Evolutionary conservation across 2,797 vertebrate species (phyloP).

Genomic region (Macropus fuliginosus): DNA sequence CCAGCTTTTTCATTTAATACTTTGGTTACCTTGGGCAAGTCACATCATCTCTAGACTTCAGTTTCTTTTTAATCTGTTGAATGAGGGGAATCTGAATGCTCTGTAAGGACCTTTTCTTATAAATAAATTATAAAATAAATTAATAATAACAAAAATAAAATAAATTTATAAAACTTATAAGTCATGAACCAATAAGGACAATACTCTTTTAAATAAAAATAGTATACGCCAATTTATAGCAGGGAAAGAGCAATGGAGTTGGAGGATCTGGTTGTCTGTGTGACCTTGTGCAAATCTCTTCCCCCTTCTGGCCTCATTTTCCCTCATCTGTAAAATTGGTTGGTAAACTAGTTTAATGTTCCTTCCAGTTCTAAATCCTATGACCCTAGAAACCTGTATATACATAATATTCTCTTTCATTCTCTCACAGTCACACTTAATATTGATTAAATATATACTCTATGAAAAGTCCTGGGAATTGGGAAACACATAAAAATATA

Average conservation of each 20-base stretch:
- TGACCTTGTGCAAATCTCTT: neutral
- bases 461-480: neutral
- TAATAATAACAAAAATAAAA: too few species aligned
- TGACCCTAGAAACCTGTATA: neutral
- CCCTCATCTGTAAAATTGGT: neutral
- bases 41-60: neutral
- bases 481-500: neutral
- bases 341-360: neutral
- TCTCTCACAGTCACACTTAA: neutral
- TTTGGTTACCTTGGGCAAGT: neutral
- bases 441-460: neutral
- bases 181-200: neutral
- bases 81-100: neutral
- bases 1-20: neutral
- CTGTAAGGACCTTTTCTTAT: neutral
- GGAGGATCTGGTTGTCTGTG: neutral
- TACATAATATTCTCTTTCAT: neutral
- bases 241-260: neutral
- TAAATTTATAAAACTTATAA: neutral
- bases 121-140: too few species aligned
- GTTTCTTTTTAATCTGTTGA: neutral
- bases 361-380: neutral
- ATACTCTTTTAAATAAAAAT: neutral
- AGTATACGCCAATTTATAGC: neutral
- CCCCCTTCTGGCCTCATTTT: neutral